Conservation (phyloP, 37 sponge, comb jelly and placozoan species). For the Cladorhizidae sp. region DNA sequence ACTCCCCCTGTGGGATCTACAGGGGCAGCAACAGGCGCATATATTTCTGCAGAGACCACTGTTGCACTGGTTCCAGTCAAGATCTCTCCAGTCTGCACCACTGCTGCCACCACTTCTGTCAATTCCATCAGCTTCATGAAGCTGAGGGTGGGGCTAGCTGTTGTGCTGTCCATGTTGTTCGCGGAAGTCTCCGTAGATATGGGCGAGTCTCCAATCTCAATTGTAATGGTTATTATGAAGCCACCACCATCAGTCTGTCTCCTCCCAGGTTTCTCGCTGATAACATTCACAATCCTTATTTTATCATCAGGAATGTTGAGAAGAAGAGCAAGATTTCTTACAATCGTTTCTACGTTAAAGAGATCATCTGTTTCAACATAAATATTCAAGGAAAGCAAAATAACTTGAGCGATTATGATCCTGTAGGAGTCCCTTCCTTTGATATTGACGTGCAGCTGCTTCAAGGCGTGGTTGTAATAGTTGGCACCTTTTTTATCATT, state of each 20-base stretch:
- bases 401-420: conserved; percentile 56
- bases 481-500: conserved; percentile 53
- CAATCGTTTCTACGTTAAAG: conserved; percentile 82
- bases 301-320: conserved; percentile 59
- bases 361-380: conserved; percentile 79
- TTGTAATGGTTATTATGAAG: conserved; percentile 14
- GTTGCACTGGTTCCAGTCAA: conserved; percentile 41
- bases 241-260: not conserved
- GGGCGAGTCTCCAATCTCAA: conserved; percentile 88
- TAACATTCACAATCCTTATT: conserved; percentile 70
- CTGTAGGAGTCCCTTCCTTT: conserved; percentile 37
- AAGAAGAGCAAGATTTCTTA: conserved; percentile 76
- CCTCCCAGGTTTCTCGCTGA: conserved; percentile 31
- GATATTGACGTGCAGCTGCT: conserved; percentile 65
- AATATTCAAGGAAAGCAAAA: conserved; percentile 54
- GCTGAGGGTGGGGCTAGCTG: not conserved
- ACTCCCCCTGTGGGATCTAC: conserved; percentile 64
- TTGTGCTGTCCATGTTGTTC: not conserved
- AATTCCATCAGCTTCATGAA: conserved; percentile 42
- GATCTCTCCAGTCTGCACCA: conserved; percentile 74
- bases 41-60: conserved; percentile 38
- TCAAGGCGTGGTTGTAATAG: conserved; percentile 51
- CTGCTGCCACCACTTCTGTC: conserved; percentile 42
- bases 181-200: no score
- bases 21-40: conserved; percentile 51